These are phyloP conservation scores for Scolopax rusticola DNA, from an alignment of 2,797 vertebrate genomes.

Conservation along the genomic window DNA sequence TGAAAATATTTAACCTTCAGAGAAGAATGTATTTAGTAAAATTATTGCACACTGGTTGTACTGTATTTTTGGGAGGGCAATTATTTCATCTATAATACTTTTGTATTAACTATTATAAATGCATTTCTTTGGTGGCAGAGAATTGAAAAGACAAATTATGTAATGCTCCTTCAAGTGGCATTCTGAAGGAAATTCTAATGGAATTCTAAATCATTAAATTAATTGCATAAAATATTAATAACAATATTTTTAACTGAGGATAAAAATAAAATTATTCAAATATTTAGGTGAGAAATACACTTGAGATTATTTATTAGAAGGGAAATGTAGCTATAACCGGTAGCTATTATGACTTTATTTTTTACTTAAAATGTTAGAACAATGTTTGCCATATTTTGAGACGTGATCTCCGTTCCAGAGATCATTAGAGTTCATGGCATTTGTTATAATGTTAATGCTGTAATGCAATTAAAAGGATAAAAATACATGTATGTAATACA, in stretches of 20 bases:
- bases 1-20: neutral
- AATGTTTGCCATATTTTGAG: neutral
- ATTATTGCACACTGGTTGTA: neutral
- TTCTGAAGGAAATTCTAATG: neutral
- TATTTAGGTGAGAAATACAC: neutral
- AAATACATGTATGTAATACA: neutral
- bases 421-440: neutral
- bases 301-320: neutral
- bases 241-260: neutral
- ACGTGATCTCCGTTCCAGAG: neutral
- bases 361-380: neutral
- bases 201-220: neutral
- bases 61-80: neutral
- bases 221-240: neutral
- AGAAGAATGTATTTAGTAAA: neutral
- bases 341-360: neutral
- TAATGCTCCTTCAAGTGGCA: neutral
- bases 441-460: neutral
- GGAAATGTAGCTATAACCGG: neutral
- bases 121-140: neutral
- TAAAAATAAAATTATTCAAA: neutral
- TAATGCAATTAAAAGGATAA: slow-evolving; percentile 4
- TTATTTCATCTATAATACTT: neutral
- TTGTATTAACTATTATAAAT: neutral
- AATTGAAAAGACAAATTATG: slow-evolving; percentile 6